These are phyloP conservation scores for Sarcophaga subvicina DNA, from an alignment of 2,888 invertebrate genomes.

Conservation along the genomic window DNA sequence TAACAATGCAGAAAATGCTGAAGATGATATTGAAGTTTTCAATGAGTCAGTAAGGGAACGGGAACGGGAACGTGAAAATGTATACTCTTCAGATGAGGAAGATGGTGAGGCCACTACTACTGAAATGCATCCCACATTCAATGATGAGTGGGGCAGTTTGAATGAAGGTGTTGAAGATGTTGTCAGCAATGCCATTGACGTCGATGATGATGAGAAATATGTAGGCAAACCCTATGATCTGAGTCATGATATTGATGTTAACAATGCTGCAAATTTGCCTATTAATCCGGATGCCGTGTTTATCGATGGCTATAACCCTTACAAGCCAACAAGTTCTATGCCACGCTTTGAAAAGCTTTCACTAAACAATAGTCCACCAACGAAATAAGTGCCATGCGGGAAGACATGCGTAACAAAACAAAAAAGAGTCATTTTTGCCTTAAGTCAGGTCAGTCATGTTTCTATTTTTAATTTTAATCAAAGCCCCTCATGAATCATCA, in stretches of 20 bases:
- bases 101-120: conserved; percentile 63
- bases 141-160: conserved; percentile 77
- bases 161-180: conserved; percentile 75
- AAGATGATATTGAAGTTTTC: conserved; percentile 44
- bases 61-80: conserved; percentile 75
- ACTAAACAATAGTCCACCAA: conserved; percentile 51
- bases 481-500: too few relatives aligned
- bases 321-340: conserved; percentile 61
- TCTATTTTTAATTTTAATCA: conserved; percentile 21
- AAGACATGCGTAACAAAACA: too few relatives aligned
- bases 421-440: neutral
- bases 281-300: conserved; percentile 81
- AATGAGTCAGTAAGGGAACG: conserved; percentile 53
- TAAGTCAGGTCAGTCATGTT: conserved; percentile 1
- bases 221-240: conserved; percentile 76
- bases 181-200: conserved; percentile 78
- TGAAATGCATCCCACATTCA: conserved; percentile 76
- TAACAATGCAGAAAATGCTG: conserved; percentile 20
- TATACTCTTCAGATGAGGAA: conserved; percentile 76
- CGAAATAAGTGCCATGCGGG: conserved; percentile 13
- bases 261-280: conserved; percentile 78
- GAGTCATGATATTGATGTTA: conserved; percentile 81
- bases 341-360: conserved; percentile 77
- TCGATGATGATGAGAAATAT: conserved; percentile 72
- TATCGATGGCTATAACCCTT: conserved; percentile 72